Percentiles rank a stretch among this genome's conserved stretches.
Conservation (phyloP, 2,113 vertebrate species). For the Pitta sordida region DNA sequence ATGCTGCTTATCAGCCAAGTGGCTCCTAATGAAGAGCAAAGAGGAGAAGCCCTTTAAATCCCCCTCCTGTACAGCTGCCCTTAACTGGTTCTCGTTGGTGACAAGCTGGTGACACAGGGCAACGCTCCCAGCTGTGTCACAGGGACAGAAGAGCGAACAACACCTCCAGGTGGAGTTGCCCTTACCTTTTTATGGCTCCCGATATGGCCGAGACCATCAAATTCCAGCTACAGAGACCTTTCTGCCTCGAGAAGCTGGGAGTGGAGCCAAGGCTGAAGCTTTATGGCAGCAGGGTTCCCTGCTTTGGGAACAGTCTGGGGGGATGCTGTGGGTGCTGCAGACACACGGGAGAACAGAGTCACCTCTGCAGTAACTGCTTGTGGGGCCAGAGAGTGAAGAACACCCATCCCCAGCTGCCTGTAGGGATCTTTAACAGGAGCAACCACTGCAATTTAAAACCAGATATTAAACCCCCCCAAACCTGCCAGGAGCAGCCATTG, state of each 20-base stretch:
- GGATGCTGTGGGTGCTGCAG: neutral
- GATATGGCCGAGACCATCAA: neutral
- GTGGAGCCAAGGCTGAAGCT: neutral
- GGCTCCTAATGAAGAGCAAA: neutral
- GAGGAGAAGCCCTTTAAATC: neutral
- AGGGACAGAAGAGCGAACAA: neutral
- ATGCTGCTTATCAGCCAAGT: neutral
- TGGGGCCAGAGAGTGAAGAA: fast-evolving
- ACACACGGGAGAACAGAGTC: fast-evolving
- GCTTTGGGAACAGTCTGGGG: fast-evolving
- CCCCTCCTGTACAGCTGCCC: neutral
- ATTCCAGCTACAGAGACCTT: neutral
- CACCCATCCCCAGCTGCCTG: neutral
- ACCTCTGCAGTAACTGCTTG: neutral
- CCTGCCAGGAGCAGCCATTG: neutral
- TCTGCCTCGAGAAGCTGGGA: neutral
- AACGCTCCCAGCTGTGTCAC: fast-evolving
- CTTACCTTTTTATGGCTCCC: neutral
- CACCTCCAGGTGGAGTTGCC: neutral
- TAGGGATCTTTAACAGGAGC: neutral
- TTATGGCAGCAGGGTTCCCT: neutral
- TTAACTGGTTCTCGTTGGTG: fast-evolving
- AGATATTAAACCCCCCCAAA: neutral
- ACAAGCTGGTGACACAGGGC: fast-evolving
- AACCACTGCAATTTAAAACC: neutral